A percentile compares a stretch with the other conserved stretches of the same genome.
Conservation (phyloP, 2,113 vertebrate species). For the Pandion haliaetus region DNA sequence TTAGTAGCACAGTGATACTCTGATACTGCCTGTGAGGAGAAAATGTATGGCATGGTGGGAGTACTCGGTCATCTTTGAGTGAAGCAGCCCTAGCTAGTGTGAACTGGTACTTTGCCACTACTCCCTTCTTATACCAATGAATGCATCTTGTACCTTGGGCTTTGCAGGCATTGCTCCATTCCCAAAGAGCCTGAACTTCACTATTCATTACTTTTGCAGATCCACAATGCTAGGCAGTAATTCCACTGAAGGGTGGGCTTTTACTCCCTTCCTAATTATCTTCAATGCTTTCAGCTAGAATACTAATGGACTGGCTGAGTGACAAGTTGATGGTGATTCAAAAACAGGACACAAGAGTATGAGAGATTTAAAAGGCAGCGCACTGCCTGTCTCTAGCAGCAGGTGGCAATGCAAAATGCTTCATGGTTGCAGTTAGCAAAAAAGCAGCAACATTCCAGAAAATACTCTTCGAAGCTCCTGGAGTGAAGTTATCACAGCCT, state of each 20-base stretch:
- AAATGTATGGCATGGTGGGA: not conserved
- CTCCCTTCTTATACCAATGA: not conserved
- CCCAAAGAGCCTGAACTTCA: not conserved
- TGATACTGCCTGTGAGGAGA: not conserved
- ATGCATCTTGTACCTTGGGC: not conserved
- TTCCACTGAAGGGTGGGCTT: not conserved
- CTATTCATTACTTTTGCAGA: not conserved
- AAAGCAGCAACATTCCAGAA: slow-evolving; percentile 40
- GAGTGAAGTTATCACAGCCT: not conserved
- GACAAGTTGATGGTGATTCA: not conserved
- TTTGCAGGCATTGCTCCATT: not conserved
- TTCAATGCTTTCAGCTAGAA: not conserved
- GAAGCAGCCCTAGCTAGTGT: not conserved
- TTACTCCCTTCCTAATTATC: not conserved
- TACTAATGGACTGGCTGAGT: not conserved
- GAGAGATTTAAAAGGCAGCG: not conserved
- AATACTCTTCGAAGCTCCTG: not conserved
- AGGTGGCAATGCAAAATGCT: slow-evolving; percentile 67
- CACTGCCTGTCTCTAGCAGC: slow-evolving; percentile 35
- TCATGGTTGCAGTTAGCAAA: not conserved
- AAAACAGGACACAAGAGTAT: not conserved
- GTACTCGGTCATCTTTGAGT: accelerated
- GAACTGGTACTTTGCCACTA: not conserved
- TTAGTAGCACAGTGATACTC: not conserved
- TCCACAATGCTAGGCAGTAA: not conserved